These are phyloP conservation scores for Orycteropus afer DNA, from an alignment of 2,113 vertebrate species.

Conservation along the genomic window DNA sequence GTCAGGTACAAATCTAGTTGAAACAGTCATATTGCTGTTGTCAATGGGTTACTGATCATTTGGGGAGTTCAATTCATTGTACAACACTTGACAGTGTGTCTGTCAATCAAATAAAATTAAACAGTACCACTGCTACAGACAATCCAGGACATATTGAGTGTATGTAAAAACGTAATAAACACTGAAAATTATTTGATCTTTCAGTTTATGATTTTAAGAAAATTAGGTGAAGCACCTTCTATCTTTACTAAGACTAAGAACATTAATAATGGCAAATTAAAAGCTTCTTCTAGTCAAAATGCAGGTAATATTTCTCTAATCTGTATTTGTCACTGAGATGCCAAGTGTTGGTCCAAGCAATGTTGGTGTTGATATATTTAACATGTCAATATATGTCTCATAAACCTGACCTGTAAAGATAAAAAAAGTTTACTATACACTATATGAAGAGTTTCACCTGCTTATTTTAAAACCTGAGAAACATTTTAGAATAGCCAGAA, in stretches of 20 bases:
- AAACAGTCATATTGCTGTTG: neutral
- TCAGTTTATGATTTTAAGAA: neutral
- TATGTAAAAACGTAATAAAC: neutral
- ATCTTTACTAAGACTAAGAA: neutral
- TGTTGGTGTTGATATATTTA: neutral
- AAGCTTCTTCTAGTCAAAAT: neutral
- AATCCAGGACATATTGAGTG: neutral
- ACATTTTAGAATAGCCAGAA: neutral
- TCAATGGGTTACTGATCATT: neutral
- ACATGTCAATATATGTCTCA: neutral
- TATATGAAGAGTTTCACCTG: neutral
- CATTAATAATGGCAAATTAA: neutral
- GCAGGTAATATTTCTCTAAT: neutral
- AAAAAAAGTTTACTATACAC: neutral
- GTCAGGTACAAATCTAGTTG: neutral
- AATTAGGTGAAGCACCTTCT: neutral
- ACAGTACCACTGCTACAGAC: neutral
- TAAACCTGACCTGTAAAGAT: neutral
- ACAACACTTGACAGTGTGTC: neutral
- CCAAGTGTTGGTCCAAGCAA: neutral
- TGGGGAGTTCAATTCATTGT: neutral
- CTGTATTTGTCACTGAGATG: neutral
- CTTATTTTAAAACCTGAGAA: neutral
- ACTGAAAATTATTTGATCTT: neutral
- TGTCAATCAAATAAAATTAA: neutral